Percentiles rank a stretch among this genome's conserved stretches.
Evolutionary conservation across 2,888 invertebrate genomes (phyloP).

Genomic region (Melieria crassipennis): DNA sequence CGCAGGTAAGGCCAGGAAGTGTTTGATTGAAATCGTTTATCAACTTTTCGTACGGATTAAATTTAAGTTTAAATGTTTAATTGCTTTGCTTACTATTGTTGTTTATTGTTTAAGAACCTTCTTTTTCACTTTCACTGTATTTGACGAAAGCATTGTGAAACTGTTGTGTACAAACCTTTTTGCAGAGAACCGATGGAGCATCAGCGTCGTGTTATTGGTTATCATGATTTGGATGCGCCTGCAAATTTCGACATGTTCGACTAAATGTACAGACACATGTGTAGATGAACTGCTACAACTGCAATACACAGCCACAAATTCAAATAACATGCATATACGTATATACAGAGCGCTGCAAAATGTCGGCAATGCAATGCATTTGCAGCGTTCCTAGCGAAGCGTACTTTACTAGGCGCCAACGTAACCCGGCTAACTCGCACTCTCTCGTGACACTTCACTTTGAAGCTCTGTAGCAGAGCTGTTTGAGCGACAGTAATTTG

Average conservation of each 20-base stretch:
- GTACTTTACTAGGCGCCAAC: too few relatives aligned
- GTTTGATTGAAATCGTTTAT: too few relatives aligned
- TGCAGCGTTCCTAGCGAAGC: too few relatives aligned
- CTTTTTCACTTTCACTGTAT: constrained; percentile 28
- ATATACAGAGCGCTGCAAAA: constrained; percentile 27
- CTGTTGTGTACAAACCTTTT: constrained; percentile 57
- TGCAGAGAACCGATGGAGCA: constrained; percentile 74
- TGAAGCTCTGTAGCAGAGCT: too few relatives aligned
- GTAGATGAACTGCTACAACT: constrained; percentile 17
- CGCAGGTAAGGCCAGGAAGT: constrained; percentile 45
- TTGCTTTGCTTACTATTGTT: neutral
- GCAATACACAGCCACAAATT: constrained; percentile 10
- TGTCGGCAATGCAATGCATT: neutral
- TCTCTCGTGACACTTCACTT: too few relatives aligned
- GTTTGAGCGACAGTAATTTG: too few relatives aligned
- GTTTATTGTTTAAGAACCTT: constrained; percentile 13
- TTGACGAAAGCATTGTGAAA: constrained; percentile 35
- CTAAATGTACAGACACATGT: constrained; percentile 45
- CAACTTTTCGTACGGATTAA: too few relatives aligned
- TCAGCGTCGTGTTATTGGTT: constrained; percentile 83
- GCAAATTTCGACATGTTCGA: constrained; percentile 80
- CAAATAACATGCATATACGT: constrained; percentile 10
- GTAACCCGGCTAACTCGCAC: too few relatives aligned
- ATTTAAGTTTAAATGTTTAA: too few relatives aligned
- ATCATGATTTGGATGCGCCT: constrained; percentile 92